Evolutionary conservation across 2,888 invertebrate species (phyloP), one percentile per base, ranked within the genome.

Genomic region (Agonum fuliginosum): DNA sequence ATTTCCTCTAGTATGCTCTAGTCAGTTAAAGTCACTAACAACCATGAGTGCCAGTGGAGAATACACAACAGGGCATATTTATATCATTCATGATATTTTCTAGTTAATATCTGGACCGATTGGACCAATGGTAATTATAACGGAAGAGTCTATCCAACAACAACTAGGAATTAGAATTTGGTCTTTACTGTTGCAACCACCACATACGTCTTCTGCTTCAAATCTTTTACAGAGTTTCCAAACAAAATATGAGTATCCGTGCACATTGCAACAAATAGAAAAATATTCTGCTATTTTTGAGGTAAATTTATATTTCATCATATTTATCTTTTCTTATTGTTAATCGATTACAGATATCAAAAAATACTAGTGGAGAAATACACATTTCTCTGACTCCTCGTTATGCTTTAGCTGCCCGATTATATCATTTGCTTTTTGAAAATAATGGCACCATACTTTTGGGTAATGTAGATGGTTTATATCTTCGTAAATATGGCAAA

Each of bases 101-200:
- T 41, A 77, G 77, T 54, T 77, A 41, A 58, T 70, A 14, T 77
- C 77, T 3, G 58, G 77, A 17, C 43, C 58, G 5, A 70, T 70
- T 27, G 77, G 77, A 30, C 70, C 70, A 27, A 77, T 70, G 70
- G 77, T 77, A 6, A 30, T 43, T 14, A 37, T 77, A 17, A 43
- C 54, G 6, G 77, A 69, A 77, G 77, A 77, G 54, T 41, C 77
- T 10, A 17, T 70, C 1, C 77, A 77, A 34, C 70, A 77, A 58
- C 77, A 77, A 37, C 20, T 78, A 3, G 78, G 70, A 27, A 65
- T 89, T 5, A 88, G 89, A 79, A 88, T 90, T 72, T 90, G 92
- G 82, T 87, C 89, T 70, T 83, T 93, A 43, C 85, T 93, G 75
- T 89, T 92, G 86, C 89, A 91, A 78, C 87, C 88, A 5, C 88